Conservation (phyloP, 1,140 invertebrate genomes). For the Cyphomyrmex costatus region DNA sequence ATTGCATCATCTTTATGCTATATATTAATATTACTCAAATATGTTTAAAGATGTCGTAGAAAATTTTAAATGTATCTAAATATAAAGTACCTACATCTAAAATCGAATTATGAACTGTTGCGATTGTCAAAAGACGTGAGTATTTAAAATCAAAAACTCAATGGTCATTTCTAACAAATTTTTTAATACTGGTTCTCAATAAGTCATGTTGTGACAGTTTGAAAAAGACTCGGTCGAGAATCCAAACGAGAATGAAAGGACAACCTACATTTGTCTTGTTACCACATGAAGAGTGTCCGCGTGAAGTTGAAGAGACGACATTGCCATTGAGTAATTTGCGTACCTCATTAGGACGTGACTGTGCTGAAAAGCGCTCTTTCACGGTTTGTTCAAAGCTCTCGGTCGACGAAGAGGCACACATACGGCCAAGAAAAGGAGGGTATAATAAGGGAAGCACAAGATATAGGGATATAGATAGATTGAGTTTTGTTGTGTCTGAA, state of each 20-base stretch:
- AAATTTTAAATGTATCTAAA: too few species aligned
- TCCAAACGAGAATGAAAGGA: constrained; percentile 50
- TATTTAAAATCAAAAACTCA: not conserved
- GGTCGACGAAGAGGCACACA: not conserved
- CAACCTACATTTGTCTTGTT: constrained; percentile 72
- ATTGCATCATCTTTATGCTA: constrained; percentile 36
- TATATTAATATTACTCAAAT: not conserved
- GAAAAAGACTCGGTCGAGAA: constrained; percentile 35
- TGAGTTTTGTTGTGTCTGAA: constrained; percentile 34
- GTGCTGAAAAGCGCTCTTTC: constrained; percentile 68
- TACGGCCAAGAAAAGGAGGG: not conserved
- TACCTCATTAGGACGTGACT: constrained; percentile 73
- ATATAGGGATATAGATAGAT: constrained; percentile 33
- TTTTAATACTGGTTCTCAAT: constrained; percentile 30
- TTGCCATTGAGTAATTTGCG: constrained; percentile 75
- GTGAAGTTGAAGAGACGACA: constrained; percentile 59
- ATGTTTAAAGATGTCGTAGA: not conserved
- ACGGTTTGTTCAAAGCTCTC: constrained; percentile 49
- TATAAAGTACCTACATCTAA: not conserved
- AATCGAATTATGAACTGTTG: not conserved
- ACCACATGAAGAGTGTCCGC: constrained; percentile 47
- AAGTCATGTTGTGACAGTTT: constrained; percentile 34
- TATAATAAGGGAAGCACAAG: constrained; percentile 3
- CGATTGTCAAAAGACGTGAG: not conserved
- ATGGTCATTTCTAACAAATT: not conserved